Evolutionary conservation across 2,888 invertebrate genomes (phyloP).

Genomic region (Linnaemya tessellans): DNA sequence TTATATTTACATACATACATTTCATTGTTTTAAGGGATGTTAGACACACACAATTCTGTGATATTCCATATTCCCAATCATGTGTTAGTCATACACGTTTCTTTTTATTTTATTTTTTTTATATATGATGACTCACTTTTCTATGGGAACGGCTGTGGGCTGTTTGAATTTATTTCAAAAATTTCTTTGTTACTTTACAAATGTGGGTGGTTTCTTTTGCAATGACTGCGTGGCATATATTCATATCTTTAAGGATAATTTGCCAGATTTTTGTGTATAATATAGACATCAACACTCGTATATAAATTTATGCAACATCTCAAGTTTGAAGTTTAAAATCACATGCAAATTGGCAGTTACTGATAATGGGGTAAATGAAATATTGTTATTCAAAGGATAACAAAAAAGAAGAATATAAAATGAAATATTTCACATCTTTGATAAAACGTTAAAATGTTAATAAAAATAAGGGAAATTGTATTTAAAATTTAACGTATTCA

Average conservation of each 20-base stretch:
- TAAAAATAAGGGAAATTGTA: neutral
- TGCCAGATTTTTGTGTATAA: neutral
- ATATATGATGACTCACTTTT: constrained; percentile 43
- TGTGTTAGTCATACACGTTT: constrained; percentile 45
- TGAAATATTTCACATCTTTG: neutral
- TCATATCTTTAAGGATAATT: constrained; percentile 38
- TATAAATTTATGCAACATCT: constrained; percentile 29
- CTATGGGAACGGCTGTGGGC: constrained; percentile 21
- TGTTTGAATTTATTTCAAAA: constrained; percentile 28
- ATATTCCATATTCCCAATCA: neutral
- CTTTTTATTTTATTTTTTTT: neutral
- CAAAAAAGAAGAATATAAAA: neutral
- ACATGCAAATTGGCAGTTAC: constrained; percentile 10
- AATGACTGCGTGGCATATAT: neutral
- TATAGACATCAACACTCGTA: constrained; percentile 10
- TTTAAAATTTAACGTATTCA: neutral
- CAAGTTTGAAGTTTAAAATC: constrained; percentile 47
- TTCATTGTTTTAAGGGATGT: constrained; percentile 52
- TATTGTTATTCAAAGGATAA: neutral
- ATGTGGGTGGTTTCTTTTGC: constrained; percentile 38
- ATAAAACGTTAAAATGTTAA: neutral
- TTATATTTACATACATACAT: neutral
- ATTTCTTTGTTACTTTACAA: constrained; percentile 47
- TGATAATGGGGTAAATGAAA: neutral
- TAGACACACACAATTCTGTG: constrained; percentile 35